Evolutionary conservation across 92 coral and sea anemone species (phyloP).

Genomic region (Heteractis magnifica): DNA sequence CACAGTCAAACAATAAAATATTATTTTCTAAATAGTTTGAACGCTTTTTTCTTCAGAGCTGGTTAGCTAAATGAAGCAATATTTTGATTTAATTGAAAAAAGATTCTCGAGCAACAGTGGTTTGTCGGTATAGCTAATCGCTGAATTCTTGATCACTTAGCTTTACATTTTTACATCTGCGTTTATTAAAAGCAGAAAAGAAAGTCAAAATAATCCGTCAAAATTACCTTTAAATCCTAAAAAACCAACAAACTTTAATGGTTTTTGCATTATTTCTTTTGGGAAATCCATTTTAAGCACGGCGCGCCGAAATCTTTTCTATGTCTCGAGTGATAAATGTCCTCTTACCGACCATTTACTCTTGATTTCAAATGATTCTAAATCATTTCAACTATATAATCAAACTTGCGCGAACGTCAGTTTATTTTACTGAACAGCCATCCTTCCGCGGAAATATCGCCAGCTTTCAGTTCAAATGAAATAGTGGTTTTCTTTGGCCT

Average conservation of each 20-base stretch:
- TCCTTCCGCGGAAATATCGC: too few species aligned
- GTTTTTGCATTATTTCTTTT: background rate
- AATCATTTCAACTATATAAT: background rate
- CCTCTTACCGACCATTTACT: background rate
- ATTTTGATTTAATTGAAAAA: constrained; percentile 1
- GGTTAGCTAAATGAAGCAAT: background rate
- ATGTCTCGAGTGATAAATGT: background rate
- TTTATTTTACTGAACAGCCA: background rate
- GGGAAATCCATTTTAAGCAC: background rate
- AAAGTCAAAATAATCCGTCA: background rate
- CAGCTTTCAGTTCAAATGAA: too few species aligned
- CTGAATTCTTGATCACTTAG: background rate
- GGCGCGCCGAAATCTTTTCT: background rate
- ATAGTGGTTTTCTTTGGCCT: too few species aligned
- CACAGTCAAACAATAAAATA: background rate
- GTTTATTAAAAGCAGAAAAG: background rate
- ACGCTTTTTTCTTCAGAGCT: background rate
- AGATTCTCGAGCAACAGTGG: background rate
- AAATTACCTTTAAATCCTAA: background rate
- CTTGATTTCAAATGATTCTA: background rate
- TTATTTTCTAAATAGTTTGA: background rate
- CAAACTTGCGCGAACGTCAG: background rate
- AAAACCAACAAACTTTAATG: background rate
- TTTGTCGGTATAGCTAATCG: constrained; percentile 4
- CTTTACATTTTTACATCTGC: background rate